Evolutionary conservation across 1,140 invertebrate species (phyloP), one percentile per base, ranked within the genome.

Genomic region (Diploscapter pachys): DNA sequence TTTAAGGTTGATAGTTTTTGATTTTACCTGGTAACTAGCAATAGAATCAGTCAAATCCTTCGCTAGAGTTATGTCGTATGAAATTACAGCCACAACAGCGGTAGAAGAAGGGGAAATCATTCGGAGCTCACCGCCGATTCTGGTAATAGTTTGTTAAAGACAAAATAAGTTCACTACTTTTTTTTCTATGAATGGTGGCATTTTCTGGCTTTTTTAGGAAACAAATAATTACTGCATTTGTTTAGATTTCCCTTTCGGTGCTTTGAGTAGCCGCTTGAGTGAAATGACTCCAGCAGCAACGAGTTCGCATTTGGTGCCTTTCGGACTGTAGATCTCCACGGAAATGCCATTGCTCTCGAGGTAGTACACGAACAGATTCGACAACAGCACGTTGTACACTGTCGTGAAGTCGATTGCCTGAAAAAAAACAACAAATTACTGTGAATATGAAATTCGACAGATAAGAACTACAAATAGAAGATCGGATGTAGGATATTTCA

Each of bases 361-460:
- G 69, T 83, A 83, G 73, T 83, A 82, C 61, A 83, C 71, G 61
- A 83, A 77, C 4, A 83, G 67, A 69, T 84, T 78, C 5, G 82
- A 84, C 9, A 83, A 78, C 13, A 83, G 56, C 8, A 85, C 63
- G 31, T 83, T 81, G 64, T 82, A 83, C 5, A 79, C 50, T 11
- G 79, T 81, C 4, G 81, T 73, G 73, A 81, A 80, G 31, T 74
- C 72, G 8, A 80, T 62, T n/a, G 64, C 57, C 5, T 75, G 72
- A 64, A 62, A 13, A 56, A 55, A 57, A 49, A 61, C 13, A 31
- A 31, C 31, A 31, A 31, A 31, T 31, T 31, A 31, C 31, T 31
- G 31, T 31, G 31, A 31, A 31, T 31, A 31, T 31, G 31, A 31
- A 31, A 31, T 31, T 31, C 31, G 31, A 31, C 31, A 31, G 31